phyloP scores from a whole-genome alignment of 2,888 invertebrate species.

The Mamestra brassicae region DNA sequence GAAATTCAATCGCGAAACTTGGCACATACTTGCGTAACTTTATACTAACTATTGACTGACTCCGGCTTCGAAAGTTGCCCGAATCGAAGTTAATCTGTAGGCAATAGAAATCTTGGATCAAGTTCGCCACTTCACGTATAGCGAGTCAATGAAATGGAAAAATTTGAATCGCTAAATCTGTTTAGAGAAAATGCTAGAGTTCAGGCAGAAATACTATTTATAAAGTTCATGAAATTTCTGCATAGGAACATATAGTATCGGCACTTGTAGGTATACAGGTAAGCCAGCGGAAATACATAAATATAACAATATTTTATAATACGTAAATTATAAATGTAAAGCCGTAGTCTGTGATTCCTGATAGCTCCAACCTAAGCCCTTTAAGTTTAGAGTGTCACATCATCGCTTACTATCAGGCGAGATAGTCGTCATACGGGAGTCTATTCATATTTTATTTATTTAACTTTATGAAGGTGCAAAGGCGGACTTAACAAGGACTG shows the following conservation, averaged over 20 bases:
- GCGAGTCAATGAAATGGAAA: conserved; percentile 45
- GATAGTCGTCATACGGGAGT: no score
- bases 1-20: conserved; percentile 64
- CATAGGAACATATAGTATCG: background rate
- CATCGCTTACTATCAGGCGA: no score
- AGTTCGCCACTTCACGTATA: conserved; percentile 49
- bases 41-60: conserved; percentile 65
- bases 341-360: no score
- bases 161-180: conserved; percentile 27
- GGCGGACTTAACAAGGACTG: no score
- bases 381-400: no score
- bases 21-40: conserved; percentile 62
- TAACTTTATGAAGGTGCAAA: no score
- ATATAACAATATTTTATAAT: no score
- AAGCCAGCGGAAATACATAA: no score
- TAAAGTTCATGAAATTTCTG: background rate
- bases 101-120: conserved; percentile 58
- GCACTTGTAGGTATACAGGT: background rate
- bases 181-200: background rate
- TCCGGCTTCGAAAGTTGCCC: conserved; percentile 47
- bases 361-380: no score
- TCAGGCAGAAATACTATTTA: background rate
- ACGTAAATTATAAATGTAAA: no score
- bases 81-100: conserved; percentile 63
- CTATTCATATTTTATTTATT: no score